Evolutionary conservation across 2,888 invertebrate species (phyloP).

Genomic region (Latrodectus elegans): DNA sequence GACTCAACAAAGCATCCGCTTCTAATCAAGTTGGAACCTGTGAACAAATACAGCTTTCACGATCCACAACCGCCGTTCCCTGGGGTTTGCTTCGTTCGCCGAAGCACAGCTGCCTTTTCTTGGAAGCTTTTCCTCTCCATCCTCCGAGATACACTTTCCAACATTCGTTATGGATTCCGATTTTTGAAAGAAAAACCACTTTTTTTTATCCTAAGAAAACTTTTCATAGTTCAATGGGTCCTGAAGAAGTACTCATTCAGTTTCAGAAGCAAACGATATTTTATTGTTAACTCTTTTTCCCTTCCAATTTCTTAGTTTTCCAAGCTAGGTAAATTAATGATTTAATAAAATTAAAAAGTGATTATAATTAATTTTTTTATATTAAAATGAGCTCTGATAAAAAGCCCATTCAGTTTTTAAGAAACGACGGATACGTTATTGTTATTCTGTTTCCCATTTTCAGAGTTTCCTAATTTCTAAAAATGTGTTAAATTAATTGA

Average conservation of each 20-base stretch:
- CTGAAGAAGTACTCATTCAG: background rate
- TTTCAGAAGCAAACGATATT: too few relatives aligned
- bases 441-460: too few relatives aligned
- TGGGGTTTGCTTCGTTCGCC: slow-evolving; percentile 22
- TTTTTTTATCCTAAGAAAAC: slow-evolving; percentile 16
- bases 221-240: slow-evolving; percentile 19
- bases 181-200: slow-evolving; percentile 15
- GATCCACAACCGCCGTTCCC: slow-evolving; percentile 49
- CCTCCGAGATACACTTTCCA: slow-evolving; percentile 18
- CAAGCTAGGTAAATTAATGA: too few relatives aligned
- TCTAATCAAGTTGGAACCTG: slow-evolving; percentile 70
- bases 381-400: too few relatives aligned
- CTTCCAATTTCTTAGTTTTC: too few relatives aligned
- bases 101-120: slow-evolving; percentile 38
- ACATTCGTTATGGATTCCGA: slow-evolving; percentile 50
- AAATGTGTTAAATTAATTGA: too few relatives aligned
- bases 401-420: too few relatives aligned
- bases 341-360: too few relatives aligned
- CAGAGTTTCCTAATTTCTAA: too few relatives aligned
- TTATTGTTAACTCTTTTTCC: too few relatives aligned
- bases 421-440: too few relatives aligned
- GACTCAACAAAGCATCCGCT: slow-evolving; percentile 68
- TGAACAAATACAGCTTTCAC: slow-evolving; percentile 69
- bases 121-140: background rate
- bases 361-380: too few relatives aligned